Base-by-base conservation (phyloP, 2,888 invertebrate species). In the Heliothis peltigera region DNA sequence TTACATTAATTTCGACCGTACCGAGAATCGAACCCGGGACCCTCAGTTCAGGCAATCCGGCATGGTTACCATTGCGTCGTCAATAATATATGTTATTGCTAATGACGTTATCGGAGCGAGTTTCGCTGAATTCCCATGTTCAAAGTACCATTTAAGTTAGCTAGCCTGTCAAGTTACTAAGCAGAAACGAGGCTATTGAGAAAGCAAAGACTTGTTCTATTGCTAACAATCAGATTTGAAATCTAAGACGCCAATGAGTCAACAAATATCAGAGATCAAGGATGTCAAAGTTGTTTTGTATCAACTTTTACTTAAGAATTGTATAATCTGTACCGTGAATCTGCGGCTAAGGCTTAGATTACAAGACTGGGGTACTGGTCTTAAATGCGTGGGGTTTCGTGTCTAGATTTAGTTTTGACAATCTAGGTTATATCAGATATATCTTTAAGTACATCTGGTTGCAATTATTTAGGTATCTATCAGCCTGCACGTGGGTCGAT, bases 251-350 rank as follows among this genome's bases (percentile, higher is more conserved):
- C 64, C 49, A 76, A 69, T 75, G 75, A 75, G 59, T 73, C 73
- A 73, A 65, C 77, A 61, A 77, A 77, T 75, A 72, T 64, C 77
- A 63, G 53, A 64, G 64, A 75, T 75, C 69, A 63, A 64, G 72
- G 69, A 72, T 75, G 75, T 72, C 72, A 65, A 22, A 59, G 55
- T 56, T 15, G 55, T 46, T 72, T 59, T 68, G 58, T 75, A 64
- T 75, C 69, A 64, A 68, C 71, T 74, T 70, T 64, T 76, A 62
- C 44, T 64, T 64, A 43, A 25, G 39, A 56, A 66, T 52, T n/a
- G 74, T 59, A 57, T 70, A 47, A 70, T 73, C 72, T 57, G 54
- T 42, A 28, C 35, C 32, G 46, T 51, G 19, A 35, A 75, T 75
- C 74, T n/a, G 56, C 18, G 53, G 42, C 47, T 39, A 7, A 21